A percentile compares a stretch with the other conserved stretches of the same genome.
These are phyloP conservation scores for Pseudanteris insignis DNA, from an alignment of 2,888 invertebrate genomes.

Conservation along the genomic window DNA sequence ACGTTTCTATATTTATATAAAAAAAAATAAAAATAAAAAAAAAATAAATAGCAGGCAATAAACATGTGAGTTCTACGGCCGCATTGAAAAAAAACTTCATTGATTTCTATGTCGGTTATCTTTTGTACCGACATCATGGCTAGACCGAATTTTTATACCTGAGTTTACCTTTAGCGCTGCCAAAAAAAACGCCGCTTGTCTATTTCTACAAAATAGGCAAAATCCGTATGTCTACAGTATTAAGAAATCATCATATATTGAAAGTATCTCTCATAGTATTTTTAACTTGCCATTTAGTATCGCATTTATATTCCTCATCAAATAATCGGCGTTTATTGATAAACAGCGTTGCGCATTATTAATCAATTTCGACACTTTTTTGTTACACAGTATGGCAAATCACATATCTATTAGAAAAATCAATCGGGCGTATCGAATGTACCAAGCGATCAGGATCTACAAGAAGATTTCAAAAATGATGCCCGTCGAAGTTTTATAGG, in stretches of 20 bases:
- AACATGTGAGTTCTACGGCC: no score
- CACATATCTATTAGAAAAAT: slow-evolving; percentile 28
- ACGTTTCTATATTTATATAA: no score
- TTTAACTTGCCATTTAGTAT: no score
- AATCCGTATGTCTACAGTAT: background rate
- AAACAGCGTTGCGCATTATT: background rate
- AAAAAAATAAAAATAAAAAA: no score
- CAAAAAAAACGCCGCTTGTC: background rate
- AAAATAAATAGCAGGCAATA: no score
- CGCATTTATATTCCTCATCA: no score
- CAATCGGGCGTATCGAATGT: slow-evolving; percentile 25
- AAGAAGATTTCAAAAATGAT: slow-evolving; percentile 21
- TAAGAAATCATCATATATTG: slow-evolving; percentile 9
- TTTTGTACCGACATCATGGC: no score
- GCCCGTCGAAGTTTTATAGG: slow-evolving; percentile 6
- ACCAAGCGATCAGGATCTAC: slow-evolving; percentile 6
- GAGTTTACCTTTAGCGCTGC: no score
- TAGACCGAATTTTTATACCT: no score
- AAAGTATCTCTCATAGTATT: slow-evolving; percentile 1
- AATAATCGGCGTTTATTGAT: background rate
- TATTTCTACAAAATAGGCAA: slow-evolving; percentile 1
- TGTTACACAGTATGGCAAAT: background rate
- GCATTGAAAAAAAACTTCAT: no score
- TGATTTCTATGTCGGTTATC: no score
- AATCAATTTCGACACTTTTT: slow-evolving; percentile 1